These are phyloP conservation scores for Setophaga petechia DNA, from an alignment of 2,113 vertebrate species.

Conservation along the genomic window DNA sequence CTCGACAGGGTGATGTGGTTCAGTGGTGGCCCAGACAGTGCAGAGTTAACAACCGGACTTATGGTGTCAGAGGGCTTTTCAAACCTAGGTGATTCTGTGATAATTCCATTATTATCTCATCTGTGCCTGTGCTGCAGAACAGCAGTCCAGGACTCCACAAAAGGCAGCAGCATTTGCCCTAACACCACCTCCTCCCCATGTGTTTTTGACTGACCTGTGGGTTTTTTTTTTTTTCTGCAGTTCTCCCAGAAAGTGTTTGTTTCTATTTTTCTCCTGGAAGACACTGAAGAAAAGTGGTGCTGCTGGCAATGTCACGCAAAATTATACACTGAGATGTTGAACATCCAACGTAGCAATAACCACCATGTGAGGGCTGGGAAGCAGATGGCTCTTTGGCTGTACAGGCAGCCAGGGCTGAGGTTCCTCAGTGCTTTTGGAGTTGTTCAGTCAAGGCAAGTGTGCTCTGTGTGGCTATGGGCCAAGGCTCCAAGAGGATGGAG, in stretches of 20 bases:
- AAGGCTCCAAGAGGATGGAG: neutral
- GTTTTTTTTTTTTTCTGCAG: neutral
- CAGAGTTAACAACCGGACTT: neutral
- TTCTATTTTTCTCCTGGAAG: neutral
- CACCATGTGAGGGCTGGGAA: neutral
- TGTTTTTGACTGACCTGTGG: neutral
- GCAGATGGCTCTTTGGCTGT: neutral
- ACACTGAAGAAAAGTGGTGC: neutral
- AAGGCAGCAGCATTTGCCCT: neutral
- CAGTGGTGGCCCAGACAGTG: neutral
- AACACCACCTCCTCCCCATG: neutral
- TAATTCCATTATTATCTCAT: neutral
- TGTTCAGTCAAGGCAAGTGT: fast-evolving
- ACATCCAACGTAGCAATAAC: neutral
- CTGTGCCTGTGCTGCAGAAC: neutral
- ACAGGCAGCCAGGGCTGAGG: neutral
- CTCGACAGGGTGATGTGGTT: neutral
- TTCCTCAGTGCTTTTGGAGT: neutral
- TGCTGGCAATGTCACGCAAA: neutral
- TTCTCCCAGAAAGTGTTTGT: neutral
- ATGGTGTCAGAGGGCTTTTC: neutral
- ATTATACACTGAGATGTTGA: neutral
- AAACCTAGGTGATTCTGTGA: neutral
- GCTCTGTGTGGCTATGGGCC: neutral
- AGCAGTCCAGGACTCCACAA: neutral